These are phyloP conservation scores for Parambassis ranga DNA, from an alignment of 2,797 vertebrate species.

Conservation along the genomic window DNA sequence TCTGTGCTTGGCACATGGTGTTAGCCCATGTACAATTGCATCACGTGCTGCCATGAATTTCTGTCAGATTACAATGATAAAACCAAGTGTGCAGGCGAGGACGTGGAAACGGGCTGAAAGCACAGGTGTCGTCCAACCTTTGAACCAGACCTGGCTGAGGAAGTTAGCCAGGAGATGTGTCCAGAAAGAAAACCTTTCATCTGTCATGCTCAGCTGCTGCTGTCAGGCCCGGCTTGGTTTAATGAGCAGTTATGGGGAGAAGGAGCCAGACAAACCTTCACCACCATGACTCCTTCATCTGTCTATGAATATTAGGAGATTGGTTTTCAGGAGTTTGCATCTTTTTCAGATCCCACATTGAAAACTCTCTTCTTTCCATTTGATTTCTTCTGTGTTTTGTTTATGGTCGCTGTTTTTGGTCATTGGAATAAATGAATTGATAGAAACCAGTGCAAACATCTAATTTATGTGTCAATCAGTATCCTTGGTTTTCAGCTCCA, in stretches of 20 bases:
- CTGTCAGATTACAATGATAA: conserved; percentile 42
- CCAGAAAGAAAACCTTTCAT: conserved; percentile 36
- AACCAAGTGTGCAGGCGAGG: conserved; percentile 16
- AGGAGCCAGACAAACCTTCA: neutral
- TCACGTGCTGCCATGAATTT: conserved; percentile 25
- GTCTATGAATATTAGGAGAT: neutral
- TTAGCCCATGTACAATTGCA: conserved; percentile 2
- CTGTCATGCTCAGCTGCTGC: conserved; percentile 31
- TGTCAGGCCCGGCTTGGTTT: conserved; percentile 13
- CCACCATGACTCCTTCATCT: conserved; percentile 2
- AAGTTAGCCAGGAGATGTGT: conserved; percentile 15
- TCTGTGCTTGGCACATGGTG: conserved; percentile 32
- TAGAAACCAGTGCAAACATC: conserved; percentile 46
- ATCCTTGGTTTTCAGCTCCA: conserved; percentile 6
- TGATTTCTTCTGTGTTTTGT: neutral
- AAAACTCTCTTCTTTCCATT: neutral
- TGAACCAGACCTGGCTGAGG: conserved; percentile 24
- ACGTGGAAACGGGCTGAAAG: neutral
- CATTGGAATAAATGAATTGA: neutral
- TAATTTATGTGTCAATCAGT: neutral
- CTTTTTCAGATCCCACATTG: neutral
- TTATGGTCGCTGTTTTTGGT: neutral
- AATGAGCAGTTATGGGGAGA: conserved; percentile 27
- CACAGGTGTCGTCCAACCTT: conserved; percentile 47
- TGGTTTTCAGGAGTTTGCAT: neutral